A percentile compares a stretch with the other conserved stretches of the same genome.
These are phyloP conservation scores for Diorhabda elongata DNA, from an alignment of 1,140 invertebrate genomes.

Conservation along the genomic window DNA sequence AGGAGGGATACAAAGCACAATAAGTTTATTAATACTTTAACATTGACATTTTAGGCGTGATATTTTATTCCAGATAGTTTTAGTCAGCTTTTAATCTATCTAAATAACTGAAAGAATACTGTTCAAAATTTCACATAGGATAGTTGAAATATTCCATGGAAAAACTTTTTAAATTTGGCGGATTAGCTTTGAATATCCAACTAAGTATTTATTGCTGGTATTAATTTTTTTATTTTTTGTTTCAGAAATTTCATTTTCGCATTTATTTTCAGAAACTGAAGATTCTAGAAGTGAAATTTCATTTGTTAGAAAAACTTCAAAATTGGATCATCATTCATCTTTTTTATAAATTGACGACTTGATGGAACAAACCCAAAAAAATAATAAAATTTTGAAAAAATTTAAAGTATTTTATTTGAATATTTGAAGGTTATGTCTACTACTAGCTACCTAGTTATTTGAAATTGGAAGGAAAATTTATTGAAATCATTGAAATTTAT, in stretches of 20 bases:
- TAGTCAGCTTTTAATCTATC: not conserved
- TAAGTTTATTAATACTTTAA: not conserved
- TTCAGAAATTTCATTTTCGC: slow-evolving; percentile 27
- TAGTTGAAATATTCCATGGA: too few species aligned
- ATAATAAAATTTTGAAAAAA: slow-evolving; percentile 2
- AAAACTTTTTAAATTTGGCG: too few species aligned
- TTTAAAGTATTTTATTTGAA: not conserved
- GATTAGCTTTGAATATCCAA: not conserved
- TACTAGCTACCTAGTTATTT: not conserved
- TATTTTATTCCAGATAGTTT: not conserved
- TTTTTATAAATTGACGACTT: slow-evolving; percentile 1
- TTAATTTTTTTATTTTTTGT: slow-evolving; percentile 18
- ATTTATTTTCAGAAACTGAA: slow-evolving; percentile 13
- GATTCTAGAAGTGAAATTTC: slow-evolving; percentile 20
- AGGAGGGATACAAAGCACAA: too few species aligned
- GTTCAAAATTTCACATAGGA: not conserved
- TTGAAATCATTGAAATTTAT: not conserved
- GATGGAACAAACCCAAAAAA: slow-evolving; percentile 10
- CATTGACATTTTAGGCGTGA: not conserved
- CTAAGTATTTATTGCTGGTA: not conserved
- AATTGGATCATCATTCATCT: slow-evolving; percentile 7
- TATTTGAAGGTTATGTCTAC: not conserved
- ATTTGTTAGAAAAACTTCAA: slow-evolving; percentile 24
- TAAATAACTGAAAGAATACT: not conserved
- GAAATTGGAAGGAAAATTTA: not conserved